Percentiles rank a stretch among this genome's conserved stretches.
Conservation (phyloP, 2,888 invertebrate genomes). For the Aproaerema taeniolella region DNA sequence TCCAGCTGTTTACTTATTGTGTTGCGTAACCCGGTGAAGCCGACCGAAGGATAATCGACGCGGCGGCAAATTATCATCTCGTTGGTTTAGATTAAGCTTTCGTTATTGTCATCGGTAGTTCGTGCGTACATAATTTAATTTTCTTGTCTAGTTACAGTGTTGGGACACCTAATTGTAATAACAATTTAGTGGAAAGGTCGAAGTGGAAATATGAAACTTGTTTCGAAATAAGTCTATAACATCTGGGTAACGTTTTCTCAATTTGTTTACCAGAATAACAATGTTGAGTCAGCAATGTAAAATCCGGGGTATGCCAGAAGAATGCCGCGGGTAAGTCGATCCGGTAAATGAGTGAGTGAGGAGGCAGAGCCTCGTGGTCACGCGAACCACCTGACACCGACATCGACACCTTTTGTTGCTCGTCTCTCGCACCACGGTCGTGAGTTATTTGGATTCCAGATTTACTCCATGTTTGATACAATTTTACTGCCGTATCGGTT, state of each 20-base stretch:
- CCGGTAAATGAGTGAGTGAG: conserved; percentile 54
- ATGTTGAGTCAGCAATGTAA: conserved; percentile 35
- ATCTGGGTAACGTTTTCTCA: conserved; percentile 16
- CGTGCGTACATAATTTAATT: conserved; percentile 69
- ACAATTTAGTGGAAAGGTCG: conserved; percentile 30
- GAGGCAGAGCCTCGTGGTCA: conserved; percentile 56
- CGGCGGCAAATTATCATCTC: conserved; percentile 40
- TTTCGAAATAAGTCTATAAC: conserved; percentile 3
- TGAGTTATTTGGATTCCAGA: conserved; percentile 49
- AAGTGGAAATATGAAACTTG: conserved; percentile 16
- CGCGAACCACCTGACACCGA: conserved; percentile 61
- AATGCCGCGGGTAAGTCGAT: conserved; percentile 64
- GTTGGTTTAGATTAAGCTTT: conserved; percentile 45
- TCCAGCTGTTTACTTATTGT: conserved; percentile 60
- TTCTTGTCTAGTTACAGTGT: conserved; percentile 45
- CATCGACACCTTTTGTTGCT: conserved; percentile 50
- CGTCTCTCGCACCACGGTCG: conserved; percentile 37
- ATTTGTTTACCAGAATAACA: too few relatives aligned
- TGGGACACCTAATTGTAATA: conserved; percentile 35
- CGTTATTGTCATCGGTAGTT: conserved; percentile 56
- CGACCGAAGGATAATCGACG: conserved; percentile 66
- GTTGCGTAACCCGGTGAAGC: conserved; percentile 68
- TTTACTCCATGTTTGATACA: conserved; percentile 39
- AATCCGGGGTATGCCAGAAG: conserved; percentile 41
- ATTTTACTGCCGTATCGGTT: conserved; percentile 30